Evolutionary conservation across 1,140 invertebrate genomes (phyloP).

Genomic region (Halesus radiatus): DNA sequence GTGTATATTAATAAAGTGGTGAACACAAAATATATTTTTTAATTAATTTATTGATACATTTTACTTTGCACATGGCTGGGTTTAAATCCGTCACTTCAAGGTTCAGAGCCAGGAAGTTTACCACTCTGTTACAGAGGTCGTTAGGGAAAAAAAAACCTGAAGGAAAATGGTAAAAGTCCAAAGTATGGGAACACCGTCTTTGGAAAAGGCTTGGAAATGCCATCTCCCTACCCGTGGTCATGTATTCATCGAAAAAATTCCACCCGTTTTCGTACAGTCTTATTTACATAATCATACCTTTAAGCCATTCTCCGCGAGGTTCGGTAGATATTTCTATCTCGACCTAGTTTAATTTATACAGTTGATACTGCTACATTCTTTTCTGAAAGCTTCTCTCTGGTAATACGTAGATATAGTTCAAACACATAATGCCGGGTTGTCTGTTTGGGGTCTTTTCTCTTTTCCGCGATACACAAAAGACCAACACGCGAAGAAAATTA

Average conservation of each 20-base stretch:
- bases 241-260: slow-evolving; percentile 24
- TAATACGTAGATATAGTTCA: too few species aligned
- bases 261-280: slow-evolving; percentile 1
- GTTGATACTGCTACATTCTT: background rate
- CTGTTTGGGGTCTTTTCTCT: too few species aligned
- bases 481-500: slow-evolving; percentile 17
- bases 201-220: background rate
- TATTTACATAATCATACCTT: slow-evolving; percentile 31
- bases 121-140: too few species aligned
- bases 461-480: background rate
- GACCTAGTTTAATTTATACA: slow-evolving; percentile 3
- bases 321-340: slow-evolving; percentile 10
- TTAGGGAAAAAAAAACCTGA: background rate
- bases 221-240: background rate
- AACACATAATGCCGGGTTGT: too few species aligned
- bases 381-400: too few species aligned
- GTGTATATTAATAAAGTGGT: too few species aligned
- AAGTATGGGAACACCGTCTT: background rate
- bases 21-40: too few species aligned
- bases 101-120: too few species aligned
- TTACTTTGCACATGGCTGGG: too few species aligned
- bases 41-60: too few species aligned
- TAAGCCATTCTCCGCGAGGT: slow-evolving; percentile 4
- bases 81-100: too few species aligned
- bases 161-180: too few species aligned